phyloP scores from a whole-genome alignment of 2,797 vertebrate species.

The Gobio occitaniae region DNA sequence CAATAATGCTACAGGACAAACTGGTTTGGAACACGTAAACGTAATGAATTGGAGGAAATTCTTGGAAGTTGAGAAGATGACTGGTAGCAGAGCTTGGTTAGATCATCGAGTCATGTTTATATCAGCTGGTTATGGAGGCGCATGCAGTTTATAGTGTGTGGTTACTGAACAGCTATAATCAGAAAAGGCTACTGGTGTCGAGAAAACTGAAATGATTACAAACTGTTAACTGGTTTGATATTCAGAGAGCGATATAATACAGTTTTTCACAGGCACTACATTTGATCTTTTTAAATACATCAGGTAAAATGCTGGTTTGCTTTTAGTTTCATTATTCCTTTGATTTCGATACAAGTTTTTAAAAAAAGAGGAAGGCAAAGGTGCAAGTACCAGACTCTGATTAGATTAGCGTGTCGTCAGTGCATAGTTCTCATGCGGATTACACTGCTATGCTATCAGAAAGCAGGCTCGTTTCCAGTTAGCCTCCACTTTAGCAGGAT shows the following conservation, averaged over 20 bases:
- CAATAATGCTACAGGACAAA: neutral
- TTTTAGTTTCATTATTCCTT: constrained; percentile 75
- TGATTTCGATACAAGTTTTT: constrained; percentile 82
- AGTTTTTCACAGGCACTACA: constrained; percentile 99
- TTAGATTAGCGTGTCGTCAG: constrained; percentile 82
- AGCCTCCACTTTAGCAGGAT: constrained; percentile 84
- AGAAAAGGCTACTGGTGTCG: constrained; percentile 98
- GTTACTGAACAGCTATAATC: constrained; percentile 95
- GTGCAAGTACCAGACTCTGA: constrained; percentile 88
- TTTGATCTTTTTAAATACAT: constrained; percentile 91
- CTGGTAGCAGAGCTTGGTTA: constrained; percentile 67
- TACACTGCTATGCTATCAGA: constrained; percentile 92
- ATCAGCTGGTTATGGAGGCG: constrained; percentile 91
- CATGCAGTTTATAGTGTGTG: constrained; percentile 96
- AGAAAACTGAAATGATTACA: constrained; percentile 81
- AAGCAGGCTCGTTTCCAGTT: constrained; percentile 85
- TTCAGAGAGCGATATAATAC: constrained; percentile 97
- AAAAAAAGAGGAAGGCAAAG: constrained; percentile 92
- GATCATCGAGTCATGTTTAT: constrained; percentile 84
- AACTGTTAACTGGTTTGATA: constrained; percentile 77
- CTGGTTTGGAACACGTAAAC: constrained; percentile 8
- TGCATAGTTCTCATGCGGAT: constrained; percentile 99
- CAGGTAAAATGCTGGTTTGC: constrained; percentile 96
- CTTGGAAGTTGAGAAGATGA: constrained; percentile 33
- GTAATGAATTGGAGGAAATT: constrained; percentile 10